phyloP scores from a whole-genome alignment of 64 coral and sea anemone species.

The Montipora cactus region DNA sequence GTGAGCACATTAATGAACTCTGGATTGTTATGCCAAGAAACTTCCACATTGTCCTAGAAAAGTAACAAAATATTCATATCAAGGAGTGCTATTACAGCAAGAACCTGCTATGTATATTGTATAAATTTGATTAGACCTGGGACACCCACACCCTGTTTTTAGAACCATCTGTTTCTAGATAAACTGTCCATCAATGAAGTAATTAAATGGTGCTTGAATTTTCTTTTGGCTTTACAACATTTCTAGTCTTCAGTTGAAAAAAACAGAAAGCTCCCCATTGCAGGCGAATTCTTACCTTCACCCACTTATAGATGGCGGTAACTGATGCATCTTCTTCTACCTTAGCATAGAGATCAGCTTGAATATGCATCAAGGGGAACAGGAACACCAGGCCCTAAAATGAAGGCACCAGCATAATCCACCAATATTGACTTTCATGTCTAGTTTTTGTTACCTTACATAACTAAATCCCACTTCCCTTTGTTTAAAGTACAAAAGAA shows the following conservation, averaged over 20 bases:
- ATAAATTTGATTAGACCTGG: too few relatives aligned
- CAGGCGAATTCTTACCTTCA: constrained; percentile 61
- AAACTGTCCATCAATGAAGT: too few relatives aligned
- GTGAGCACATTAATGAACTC: constrained; percentile 91
- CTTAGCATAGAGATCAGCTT: constrained; percentile 87
- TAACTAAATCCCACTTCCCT: too few relatives aligned
- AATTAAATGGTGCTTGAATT: too few relatives aligned
- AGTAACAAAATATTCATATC: neutral
- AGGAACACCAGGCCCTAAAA: constrained; percentile 87
- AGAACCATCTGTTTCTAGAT: too few relatives aligned
- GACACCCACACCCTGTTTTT: too few relatives aligned
- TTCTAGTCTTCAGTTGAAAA: too few relatives aligned
- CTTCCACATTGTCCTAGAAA: constrained; percentile 87
- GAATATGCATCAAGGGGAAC: constrained; percentile 89
- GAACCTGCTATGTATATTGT: too few relatives aligned
- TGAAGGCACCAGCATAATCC: neutral
- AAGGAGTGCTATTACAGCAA: neutral
- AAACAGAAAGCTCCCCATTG: neutral
- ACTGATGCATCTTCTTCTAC: constrained; percentile 90
- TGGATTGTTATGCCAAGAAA: constrained; percentile 75
- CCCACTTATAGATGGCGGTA: constrained; percentile 96
- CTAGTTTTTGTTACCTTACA: too few relatives aligned
- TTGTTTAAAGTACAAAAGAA: too few relatives aligned
- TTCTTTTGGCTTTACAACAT: too few relatives aligned
- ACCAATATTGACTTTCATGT: neutral